Evolutionary conservation across 2,888 invertebrate genomes (phyloP).

Genomic region (Xestia sexstrigata): DNA sequence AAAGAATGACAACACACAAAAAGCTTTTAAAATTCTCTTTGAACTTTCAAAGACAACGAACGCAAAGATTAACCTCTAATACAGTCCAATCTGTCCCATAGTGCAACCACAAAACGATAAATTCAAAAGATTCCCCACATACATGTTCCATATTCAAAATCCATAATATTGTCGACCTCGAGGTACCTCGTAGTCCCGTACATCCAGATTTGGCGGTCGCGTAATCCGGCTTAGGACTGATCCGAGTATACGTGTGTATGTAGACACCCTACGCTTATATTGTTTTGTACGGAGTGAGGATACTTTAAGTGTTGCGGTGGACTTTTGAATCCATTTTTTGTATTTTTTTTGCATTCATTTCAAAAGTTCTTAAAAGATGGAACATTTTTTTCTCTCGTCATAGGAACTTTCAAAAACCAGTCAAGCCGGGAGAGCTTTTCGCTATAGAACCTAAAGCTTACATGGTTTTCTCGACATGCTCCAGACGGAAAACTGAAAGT

Average conservation of each 20-base stretch:
- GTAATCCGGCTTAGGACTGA: conserved; percentile 88
- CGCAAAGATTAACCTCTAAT: conserved; percentile 12
- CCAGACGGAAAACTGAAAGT: neutral
- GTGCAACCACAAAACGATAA: conserved; percentile 50
- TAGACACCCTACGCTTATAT: conserved; percentile 72
- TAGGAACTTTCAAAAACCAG: too few species aligned
- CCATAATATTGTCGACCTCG: conserved; percentile 83
- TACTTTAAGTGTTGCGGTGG: conserved; percentile 11
- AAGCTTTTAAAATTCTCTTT: neutral
- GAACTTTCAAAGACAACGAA: neutral
- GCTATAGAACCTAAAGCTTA: neutral
- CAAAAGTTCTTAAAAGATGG: neutral
- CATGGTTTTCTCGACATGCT: neutral
- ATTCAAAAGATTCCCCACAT: conserved; percentile 61
- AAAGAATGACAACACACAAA: neutral
- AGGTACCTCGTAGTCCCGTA: conserved; percentile 61
- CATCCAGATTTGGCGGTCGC: conserved; percentile 85
- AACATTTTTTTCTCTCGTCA: neutral
- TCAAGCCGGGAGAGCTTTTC: neutral
- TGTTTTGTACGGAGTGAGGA: conserved; percentile 58
- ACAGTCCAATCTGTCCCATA: conserved; percentile 27
- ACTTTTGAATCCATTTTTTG: conserved; percentile 4
- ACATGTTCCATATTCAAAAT: conserved; percentile 76
- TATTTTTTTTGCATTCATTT: neutral
- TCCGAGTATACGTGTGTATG: conserved; percentile 74